Evolutionary conservation across 1,140 invertebrate species (phyloP).

Genomic region (Theocolax elegans): DNA sequence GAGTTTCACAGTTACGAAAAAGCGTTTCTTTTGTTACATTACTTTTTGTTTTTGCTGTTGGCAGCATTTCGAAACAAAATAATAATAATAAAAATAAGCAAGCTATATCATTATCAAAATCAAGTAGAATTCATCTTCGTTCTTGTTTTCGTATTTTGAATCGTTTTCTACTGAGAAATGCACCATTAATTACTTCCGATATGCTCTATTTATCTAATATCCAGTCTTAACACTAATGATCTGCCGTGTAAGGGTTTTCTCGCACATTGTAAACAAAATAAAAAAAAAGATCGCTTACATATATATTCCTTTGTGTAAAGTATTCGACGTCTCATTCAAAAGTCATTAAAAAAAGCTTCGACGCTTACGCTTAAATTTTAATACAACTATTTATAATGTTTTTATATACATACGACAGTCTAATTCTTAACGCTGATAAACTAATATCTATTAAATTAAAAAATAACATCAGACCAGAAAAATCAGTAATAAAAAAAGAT

Average conservation of each 20-base stretch:
- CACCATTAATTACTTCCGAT: conserved; percentile 59
- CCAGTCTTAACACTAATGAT: conserved; percentile 60
- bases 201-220: conserved; percentile 58
- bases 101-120: conserved; percentile 50
- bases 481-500: conserved; percentile 44
- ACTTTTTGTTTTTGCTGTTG: not conserved
- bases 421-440: conserved; percentile 27
- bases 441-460: conserved; percentile 37
- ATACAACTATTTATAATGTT: conserved; percentile 9
- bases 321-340: conserved; percentile 22
- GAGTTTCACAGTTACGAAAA: conserved; percentile 24
- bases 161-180: conserved; percentile 53
- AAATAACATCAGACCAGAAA: conserved; percentile 37
- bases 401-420: conserved; percentile 30
- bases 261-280: conserved; percentile 39
- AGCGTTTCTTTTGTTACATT: conserved; percentile 16
- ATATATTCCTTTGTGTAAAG: conserved; percentile 8
- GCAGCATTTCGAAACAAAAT: conserved; percentile 10
- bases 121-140: not conserved
- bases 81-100: conserved; percentile 58
- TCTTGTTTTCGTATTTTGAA: conserved; percentile 11
- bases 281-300: not conserved
- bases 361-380: conserved; percentile 11
- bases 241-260: conserved; percentile 51
- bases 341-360: conserved; percentile 30